These are phyloP conservation scores for Pachyrhynchus sulphureomaculatus DNA, from an alignment of 1,140 invertebrate species.

Conservation along the genomic window DNA sequence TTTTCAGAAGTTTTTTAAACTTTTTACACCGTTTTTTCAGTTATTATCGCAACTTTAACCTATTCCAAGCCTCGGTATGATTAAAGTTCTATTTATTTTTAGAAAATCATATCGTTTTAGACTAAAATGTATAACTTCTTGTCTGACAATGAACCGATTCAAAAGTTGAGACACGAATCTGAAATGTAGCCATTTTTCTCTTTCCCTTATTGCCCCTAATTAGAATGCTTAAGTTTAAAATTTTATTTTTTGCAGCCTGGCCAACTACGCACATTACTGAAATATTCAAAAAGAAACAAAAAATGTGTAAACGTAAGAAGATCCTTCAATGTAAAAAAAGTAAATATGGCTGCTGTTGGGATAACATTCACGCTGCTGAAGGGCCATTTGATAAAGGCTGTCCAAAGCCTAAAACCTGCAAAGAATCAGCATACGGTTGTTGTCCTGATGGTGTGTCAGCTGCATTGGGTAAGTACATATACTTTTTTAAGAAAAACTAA, in stretches of 20 bases:
- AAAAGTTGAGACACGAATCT: too few relatives aligned
- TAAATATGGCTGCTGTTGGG: conserved; percentile 87
- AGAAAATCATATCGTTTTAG: too few relatives aligned
- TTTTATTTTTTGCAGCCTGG: conserved; percentile 37
- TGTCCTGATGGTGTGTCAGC: conserved; percentile 86
- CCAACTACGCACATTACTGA: conserved; percentile 47
- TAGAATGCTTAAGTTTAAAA: neutral
- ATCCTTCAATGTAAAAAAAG: conserved; percentile 67
- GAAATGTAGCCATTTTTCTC: too few relatives aligned
- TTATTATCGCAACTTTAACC: too few relatives aligned
- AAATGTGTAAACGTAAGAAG: conserved; percentile 64
- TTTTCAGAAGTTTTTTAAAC: too few relatives aligned
- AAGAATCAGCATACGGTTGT: conserved; percentile 83
- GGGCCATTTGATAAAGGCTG: conserved; percentile 87
- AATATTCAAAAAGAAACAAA: conserved; percentile 54
- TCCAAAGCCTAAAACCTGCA: conserved; percentile 69
- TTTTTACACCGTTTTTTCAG: too few relatives aligned
- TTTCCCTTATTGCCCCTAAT: too few relatives aligned
- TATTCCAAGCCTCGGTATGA: too few relatives aligned
- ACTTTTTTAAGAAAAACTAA: conserved; percentile 50
- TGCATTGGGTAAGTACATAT: conserved; percentile 57
- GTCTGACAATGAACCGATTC: too few relatives aligned
- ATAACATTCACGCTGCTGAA: conserved; percentile 75
- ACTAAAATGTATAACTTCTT: too few relatives aligned
- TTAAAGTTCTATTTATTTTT: too few relatives aligned